These are phyloP conservation scores for Arvicanthis niloticus DNA, from an alignment of 2,113 vertebrate species.

Conservation along the genomic window DNA sequence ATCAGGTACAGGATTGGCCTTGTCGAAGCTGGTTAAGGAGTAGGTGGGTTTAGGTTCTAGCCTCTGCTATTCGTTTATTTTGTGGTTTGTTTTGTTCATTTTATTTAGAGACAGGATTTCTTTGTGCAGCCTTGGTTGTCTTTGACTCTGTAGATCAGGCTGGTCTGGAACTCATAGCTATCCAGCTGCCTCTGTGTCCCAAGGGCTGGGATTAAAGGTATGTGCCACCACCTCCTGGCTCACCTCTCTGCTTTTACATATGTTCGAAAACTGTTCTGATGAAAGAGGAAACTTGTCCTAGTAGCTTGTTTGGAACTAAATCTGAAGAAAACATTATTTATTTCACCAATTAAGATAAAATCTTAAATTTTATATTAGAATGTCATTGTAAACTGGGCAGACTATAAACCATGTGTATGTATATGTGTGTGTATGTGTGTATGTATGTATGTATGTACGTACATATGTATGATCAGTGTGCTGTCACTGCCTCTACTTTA, in stretches of 20 bases:
- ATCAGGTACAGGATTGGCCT: background rate
- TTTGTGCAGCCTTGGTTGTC: background rate
- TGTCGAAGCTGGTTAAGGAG: background rate
- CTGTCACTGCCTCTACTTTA: background rate
- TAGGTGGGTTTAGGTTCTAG: background rate
- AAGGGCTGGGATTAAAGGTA: background rate
- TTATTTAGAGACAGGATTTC: background rate
- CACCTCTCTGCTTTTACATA: background rate
- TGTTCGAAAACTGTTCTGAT: conserved; percentile 28
- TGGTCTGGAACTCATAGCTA: background rate
- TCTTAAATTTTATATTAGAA: conserved; percentile 30
- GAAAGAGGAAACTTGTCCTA: conserved; percentile 14
- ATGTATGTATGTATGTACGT: too few species aligned
- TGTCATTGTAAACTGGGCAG: background rate
- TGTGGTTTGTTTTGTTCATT: background rate
- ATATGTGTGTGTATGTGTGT: too few species aligned
- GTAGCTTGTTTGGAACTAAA: background rate
- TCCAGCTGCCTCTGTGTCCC: background rate
- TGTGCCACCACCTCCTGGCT: background rate
- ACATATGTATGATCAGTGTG: background rate
- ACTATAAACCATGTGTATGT: background rate
- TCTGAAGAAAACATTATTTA: conserved; percentile 1
- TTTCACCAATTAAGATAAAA: conserved; percentile 34
- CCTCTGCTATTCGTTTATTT: background rate
- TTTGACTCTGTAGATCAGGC: background rate